A percentile compares a stretch with the other conserved stretches of the same genome.
These are phyloP conservation scores for Muricea muricata DNA, from an alignment of 92 coral and sea anemone species.

Conservation along the genomic window DNA sequence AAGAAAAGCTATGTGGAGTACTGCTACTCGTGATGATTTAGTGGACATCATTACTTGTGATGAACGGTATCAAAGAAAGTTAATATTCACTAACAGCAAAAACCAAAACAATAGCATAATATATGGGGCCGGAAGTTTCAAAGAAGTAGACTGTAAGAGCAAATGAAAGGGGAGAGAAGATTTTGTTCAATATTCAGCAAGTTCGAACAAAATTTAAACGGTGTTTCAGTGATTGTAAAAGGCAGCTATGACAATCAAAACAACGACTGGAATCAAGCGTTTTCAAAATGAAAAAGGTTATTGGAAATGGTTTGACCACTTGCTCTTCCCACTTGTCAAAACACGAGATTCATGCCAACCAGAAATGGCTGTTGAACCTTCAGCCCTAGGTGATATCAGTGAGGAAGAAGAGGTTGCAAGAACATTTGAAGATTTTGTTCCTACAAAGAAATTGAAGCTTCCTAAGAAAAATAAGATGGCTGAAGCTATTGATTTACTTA, in stretches of 20 bases:
- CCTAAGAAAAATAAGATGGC: neutral
- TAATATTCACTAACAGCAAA: conserved; percentile 57
- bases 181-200: neutral
- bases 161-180: conserved; percentile 47
- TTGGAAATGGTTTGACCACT: conserved; percentile 43
- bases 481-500: neutral
- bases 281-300: conserved; percentile 49
- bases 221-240: conserved; percentile 40
- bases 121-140: conserved; percentile 36
- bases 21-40: conserved; percentile 41
- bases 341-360: conserved; percentile 63
- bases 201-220: conserved; percentile 28
- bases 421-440: neutral
- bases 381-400: neutral
- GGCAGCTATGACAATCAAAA: neutral
- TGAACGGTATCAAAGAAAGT: conserved; percentile 45
- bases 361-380: conserved; percentile 54
- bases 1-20: conserved; percentile 51
- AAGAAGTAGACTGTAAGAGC: conserved; percentile 45
- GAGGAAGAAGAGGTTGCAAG: neutral
- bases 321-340: conserved; percentile 42
- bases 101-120: conserved; percentile 51
- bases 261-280: conserved; percentile 43
- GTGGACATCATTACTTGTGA: conserved; percentile 59
- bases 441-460: neutral